A percentile compares a stretch with the other conserved stretches of the same genome.
These are phyloP conservation scores for Crocidura indochinensis DNA, from an alignment of 2,797 vertebrate genomes.

Conservation along the genomic window DNA sequence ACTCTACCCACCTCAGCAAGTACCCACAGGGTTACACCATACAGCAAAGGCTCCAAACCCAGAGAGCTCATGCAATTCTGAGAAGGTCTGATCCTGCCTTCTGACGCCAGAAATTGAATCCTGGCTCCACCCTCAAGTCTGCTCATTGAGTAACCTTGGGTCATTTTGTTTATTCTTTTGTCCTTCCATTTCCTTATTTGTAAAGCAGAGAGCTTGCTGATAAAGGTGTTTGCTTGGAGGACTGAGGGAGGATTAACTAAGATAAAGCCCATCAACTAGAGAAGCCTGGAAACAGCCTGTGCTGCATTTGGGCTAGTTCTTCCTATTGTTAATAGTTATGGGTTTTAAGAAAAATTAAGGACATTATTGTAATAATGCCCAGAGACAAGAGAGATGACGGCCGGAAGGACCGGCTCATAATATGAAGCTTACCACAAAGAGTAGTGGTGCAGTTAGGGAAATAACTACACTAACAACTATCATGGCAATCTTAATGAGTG, in stretches of 20 bases:
- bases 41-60: background rate
- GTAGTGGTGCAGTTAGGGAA: too few species aligned
- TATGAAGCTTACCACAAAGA: too few species aligned
- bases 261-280: accelerated
- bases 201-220: background rate
- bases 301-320: background rate
- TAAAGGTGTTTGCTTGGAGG: background rate
- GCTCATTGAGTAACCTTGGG: too few species aligned
- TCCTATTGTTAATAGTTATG: background rate
- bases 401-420: too few species aligned
- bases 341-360: too few species aligned
- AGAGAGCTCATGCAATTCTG: background rate
- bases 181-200: background rate
- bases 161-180: too few species aligned
- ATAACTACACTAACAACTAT: too few species aligned
- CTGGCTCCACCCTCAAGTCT: background rate
- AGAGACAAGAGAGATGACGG: too few species aligned
- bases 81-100: background rate
- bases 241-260: background rate
- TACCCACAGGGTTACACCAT: background rate
- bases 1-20: background rate
- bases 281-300: accelerated
- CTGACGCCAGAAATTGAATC: background rate
- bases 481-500: too few species aligned
- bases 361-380: too few species aligned